Evolutionary conservation across 1,140 invertebrate species (phyloP), one percentile per base, ranked within the genome.

Genomic region (Vanessa atalanta): DNA sequence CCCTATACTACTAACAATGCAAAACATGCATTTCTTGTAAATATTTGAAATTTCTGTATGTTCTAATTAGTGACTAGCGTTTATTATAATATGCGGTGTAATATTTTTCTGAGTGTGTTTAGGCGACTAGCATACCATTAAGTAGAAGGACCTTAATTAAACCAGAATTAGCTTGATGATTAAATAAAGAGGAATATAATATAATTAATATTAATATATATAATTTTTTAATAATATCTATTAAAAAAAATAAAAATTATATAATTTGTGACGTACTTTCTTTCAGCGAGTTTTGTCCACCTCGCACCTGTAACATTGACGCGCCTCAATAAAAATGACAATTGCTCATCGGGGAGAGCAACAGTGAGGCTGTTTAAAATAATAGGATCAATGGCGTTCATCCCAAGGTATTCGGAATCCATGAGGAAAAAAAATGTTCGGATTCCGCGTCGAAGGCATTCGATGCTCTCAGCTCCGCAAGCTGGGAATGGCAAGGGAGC

Each of bases 351-450:
- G 4, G 89, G 89, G 20, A 87, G 73, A 6, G 86, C 68, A 0
- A 92, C 76, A 2, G 88, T 79, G 7, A 92, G 81, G 55, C 89
- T 92, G 67, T 90, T 86, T 13, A 92, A 70, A 26, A 80, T 72
- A 0, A 77, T 70, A 0, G 90, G 90, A 64, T 92, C 90, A 7
- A 89, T 71, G 1, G 84, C 68, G 20, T 81, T 80, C 90, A 92
- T 92, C n/a, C 89, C 90, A n/a, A 86, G 71, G 70, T 86, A 77
- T 3, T 79, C 82, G 0, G 80, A 73, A 55, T 92, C 83, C 90
- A 92, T 91, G 11, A 92, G 81, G 73, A 88, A 85, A 72, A 92
- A 87, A 79, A 92, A 92, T 2, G 89, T 91, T 8, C 89, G 73
- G n/a, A 91, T 37, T 8, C 88, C 87, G n/a, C 88, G 83, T 31